Evolutionary conservation across 2,797 vertebrate species (phyloP).

Genomic region (Sparus aurata): DNA sequence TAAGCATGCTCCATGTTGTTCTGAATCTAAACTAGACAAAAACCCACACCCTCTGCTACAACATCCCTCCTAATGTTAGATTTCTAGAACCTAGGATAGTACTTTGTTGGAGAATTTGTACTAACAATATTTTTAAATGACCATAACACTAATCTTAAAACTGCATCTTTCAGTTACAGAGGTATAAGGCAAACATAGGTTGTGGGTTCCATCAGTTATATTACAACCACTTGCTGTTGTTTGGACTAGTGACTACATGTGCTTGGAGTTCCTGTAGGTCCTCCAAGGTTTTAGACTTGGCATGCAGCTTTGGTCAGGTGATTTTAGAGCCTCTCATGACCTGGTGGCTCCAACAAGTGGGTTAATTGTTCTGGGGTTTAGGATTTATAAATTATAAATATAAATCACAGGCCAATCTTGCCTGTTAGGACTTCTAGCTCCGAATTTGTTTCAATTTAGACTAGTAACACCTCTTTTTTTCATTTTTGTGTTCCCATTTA

Average conservation of each 20-base stretch:
- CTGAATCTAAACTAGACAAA: constrained; percentile 6
- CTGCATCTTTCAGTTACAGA: neutral
- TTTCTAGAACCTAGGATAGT: neutral
- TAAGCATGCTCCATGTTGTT: constrained; percentile 87
- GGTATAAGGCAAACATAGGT: neutral
- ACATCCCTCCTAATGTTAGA: neutral
- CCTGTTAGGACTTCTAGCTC: neutral
- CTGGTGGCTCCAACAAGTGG: constrained; percentile 46
- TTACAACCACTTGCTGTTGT: neutral
- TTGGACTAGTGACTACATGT: neutral
- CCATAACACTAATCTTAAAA: neutral
- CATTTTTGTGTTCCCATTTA: neutral
- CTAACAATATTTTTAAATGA: neutral
- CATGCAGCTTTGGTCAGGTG: constrained; percentile 51
- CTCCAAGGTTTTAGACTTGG: constrained; percentile 29
- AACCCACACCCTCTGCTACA: constrained; percentile 10
- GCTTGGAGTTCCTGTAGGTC: constrained; percentile 8
- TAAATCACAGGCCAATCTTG: constrained; percentile 22
- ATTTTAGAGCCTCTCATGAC: constrained; percentile 47
- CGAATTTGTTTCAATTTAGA: neutral
- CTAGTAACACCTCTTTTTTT: neutral
- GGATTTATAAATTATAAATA: constrained; percentile 38
- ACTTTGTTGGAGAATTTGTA: neutral
- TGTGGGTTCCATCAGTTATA: neutral
- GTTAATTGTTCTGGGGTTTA: constrained; percentile 61